Evolutionary conservation across 1,140 invertebrate species (phyloP).

Genomic region (Pogonognathellus flavescens): DNA sequence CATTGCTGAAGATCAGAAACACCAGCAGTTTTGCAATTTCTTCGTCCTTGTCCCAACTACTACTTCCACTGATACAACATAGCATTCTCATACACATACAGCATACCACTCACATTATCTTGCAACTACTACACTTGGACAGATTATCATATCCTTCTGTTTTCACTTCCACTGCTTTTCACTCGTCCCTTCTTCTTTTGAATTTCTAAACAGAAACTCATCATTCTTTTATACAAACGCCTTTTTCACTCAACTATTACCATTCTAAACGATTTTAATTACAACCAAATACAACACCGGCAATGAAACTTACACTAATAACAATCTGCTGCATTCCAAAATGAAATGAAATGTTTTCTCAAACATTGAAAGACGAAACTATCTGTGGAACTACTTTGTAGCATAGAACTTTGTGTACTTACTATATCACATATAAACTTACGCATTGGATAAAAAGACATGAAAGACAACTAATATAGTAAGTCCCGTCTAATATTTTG

Average conservation of each 20-base stretch:
- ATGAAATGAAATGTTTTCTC: slow-evolving; percentile 4
- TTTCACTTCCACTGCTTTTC: slow-evolving; percentile 10
- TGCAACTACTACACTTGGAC: neutral
- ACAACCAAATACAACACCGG: neutral
- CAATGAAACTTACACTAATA: neutral
- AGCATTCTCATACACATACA: neutral
- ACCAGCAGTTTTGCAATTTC: slow-evolving; percentile 58
- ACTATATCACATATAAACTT: too few relatives aligned
- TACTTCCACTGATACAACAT: neutral
- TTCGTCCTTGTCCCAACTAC: neutral
- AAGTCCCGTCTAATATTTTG: too few relatives aligned
- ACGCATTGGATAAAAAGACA: too few relatives aligned
- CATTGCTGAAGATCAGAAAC: slow-evolving; percentile 61
- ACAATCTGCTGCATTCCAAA: neutral
- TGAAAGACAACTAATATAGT: too few relatives aligned
- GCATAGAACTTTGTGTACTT: too few relatives aligned
- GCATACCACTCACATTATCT: neutral
- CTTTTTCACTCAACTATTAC: neutral
- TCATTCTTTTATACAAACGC: neutral
- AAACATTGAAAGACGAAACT: neutral
- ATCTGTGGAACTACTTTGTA: too few relatives aligned
- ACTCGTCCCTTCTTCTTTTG: neutral
- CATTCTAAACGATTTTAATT: neutral
- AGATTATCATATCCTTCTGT: slow-evolving; percentile 22
- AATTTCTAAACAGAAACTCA: neutral